Conservation (phyloP, 1,140 invertebrate species). For the Rhagoletis pomonella region DNA sequence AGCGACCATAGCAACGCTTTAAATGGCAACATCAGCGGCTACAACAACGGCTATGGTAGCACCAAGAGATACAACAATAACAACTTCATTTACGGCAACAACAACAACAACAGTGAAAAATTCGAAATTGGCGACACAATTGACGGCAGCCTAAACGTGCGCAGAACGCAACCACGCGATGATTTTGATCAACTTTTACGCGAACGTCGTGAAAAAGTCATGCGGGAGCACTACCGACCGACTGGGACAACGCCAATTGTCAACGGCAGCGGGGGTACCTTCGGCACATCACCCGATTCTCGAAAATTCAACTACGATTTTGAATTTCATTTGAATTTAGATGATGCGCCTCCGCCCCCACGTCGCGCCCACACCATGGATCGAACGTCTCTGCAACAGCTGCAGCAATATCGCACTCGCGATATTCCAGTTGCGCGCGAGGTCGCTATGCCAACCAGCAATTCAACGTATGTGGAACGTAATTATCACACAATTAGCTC, state of each 20-base stretch:
- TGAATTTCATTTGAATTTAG: slow-evolving; percentile 68
- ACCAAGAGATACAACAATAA: background rate
- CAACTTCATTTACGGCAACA: slow-evolving; percentile 23
- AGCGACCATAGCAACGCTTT: slow-evolving; percentile 18
- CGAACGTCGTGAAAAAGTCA: slow-evolving; percentile 72
- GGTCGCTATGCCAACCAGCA: slow-evolving; percentile 13
- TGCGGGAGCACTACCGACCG: slow-evolving; percentile 64
- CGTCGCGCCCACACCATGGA: slow-evolving; percentile 59
- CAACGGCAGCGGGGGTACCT: background rate
- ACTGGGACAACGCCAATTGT: background rate
- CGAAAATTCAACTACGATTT: slow-evolving; percentile 70
- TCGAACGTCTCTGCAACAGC: slow-evolving; percentile 60
- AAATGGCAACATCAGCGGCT: slow-evolving; percentile 39
- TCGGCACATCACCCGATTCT: slow-evolving; percentile 14
- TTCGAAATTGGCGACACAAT: slow-evolving; percentile 49
- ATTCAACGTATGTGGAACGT: slow-evolving; percentile 67
- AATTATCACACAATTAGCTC: slow-evolving; percentile 73
- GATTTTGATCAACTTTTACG: slow-evolving; percentile 72
- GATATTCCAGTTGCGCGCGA: slow-evolving; percentile 60
- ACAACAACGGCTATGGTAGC: slow-evolving; percentile 51
- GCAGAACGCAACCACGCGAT: slow-evolving; percentile 61
- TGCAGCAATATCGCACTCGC: slow-evolving; percentile 63
- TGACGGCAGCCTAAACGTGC: background rate
- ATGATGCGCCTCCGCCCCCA: slow-evolving; percentile 57
- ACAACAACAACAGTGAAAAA: background rate